Evolutionary conservation across 2,113 vertebrate genomes (phyloP), one percentile per base, ranked within the genome.

Genomic region (Puntigrus tetrazona): DNA sequence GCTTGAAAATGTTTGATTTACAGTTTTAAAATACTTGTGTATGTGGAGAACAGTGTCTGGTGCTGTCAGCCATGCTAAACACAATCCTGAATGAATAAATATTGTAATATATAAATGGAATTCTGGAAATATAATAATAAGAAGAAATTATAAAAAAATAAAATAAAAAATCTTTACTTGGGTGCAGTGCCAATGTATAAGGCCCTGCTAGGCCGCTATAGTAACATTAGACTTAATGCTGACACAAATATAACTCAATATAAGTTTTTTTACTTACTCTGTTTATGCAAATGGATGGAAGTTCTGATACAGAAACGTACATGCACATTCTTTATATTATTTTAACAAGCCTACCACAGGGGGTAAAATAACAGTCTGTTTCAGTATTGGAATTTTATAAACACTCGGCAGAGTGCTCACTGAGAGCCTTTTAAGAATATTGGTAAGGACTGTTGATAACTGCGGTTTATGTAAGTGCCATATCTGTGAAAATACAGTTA

Each of bases 281-380:
- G 13, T 2, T 65, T 31, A 65, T 65, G 6, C 52, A 31, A 31
- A 65, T 65, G 52, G n/a, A 74, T 92, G 85, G 89, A 67, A 76
- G 78, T 81, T 78, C 88, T 81, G 80, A 91, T 87, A 78, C 76
- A 57, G 55, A 84, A 78, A 86, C 85, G 22, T 67, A 83, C 52
- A 57, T 29, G 22, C 61, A 34, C 87, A 91, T 92, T 93, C 88
- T 85, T 92, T 81, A 84, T 79, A 86, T 88, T 89, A 84, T 89
- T 88, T 85, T 78, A 88, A 86, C 91, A 14, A n/a, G 20, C 69
- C 38, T 88, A 91, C 78, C 81, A 61, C 27, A 61, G 63, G 82
- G 69, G 43, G 38, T 52, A 61, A 81, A 36, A n/a, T 6, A 47
- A 29, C 36, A 43, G 34, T n/a, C 57, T 57, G 55, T 57, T 27